These are phyloP conservation scores for Aplidium turbinatum DNA, from an alignment of 23 tunicate genomes.

Conservation along the genomic window DNA sequence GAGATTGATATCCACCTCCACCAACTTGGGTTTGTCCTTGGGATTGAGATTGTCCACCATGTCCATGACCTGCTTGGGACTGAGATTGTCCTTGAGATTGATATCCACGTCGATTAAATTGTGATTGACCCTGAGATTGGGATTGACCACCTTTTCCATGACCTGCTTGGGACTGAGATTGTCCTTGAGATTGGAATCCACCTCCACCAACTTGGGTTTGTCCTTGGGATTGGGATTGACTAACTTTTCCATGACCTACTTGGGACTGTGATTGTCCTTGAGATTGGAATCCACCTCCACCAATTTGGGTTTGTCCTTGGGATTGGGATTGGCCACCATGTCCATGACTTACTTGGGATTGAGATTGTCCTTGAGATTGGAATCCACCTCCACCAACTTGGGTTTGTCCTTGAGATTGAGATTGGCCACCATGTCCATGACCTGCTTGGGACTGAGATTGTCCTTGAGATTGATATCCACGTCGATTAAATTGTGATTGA, in stretches of 20 bases:
- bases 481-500: no score
- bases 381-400: no score
- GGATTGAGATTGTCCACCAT: conserved; percentile 19
- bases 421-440: no score
- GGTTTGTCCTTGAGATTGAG: no score
- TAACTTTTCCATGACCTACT: background rate
- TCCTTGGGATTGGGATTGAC: conserved; percentile 3
- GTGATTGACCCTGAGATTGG: background rate
- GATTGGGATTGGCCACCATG: conserved; percentile 19
- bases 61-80: background rate
- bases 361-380: background rate
- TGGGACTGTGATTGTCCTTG: background rate
- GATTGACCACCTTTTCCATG: conserved; percentile 7
- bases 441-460: no score
- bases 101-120: background rate
- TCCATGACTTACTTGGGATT: background rate
- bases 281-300: background rate
- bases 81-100: background rate
- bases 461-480: no score
- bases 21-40: conserved; percentile 22
- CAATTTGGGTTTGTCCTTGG: conserved; percentile 5
- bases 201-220: conserved; percentile 3
- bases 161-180: background rate
- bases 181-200: background rate
- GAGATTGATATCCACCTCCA: conserved; percentile 19